phyloP scores from a whole-genome alignment of 2,797 vertebrate genomes.

The Austrolebias charrua region DNA sequence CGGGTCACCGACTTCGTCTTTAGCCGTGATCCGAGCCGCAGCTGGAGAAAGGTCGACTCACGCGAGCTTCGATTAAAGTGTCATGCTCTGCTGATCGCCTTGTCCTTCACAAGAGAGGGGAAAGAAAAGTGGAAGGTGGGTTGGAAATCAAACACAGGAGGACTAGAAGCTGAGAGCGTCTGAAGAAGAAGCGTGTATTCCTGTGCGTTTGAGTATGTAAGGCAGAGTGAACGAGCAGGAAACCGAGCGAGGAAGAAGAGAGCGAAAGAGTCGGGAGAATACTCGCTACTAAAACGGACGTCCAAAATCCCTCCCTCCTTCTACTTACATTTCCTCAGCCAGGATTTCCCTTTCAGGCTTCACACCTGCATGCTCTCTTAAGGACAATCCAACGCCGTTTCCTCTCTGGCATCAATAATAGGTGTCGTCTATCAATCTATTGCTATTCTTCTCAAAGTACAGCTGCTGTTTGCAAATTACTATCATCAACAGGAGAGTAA shows the following conservation, averaged over 20 bases:
- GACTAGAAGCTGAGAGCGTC: slow-evolving; percentile 46
- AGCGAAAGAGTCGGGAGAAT: slow-evolving; percentile 41
- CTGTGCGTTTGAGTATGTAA: slow-evolving; percentile 48
- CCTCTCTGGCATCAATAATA: slow-evolving; percentile 62
- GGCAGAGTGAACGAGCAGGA: slow-evolving; percentile 15
- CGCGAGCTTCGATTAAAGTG: slow-evolving; percentile 75
- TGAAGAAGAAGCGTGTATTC: slow-evolving; percentile 60
- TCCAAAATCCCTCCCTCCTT: slow-evolving; percentile 36
- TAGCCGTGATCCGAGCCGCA: slow-evolving; percentile 58
- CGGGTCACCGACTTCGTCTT: slow-evolving; percentile 59
- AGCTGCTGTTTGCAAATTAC: slow-evolving; percentile 20
- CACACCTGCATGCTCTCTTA: slow-evolving; percentile 64
- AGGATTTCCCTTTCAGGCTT: slow-evolving; percentile 56
- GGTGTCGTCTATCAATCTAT: slow-evolving; percentile 37
- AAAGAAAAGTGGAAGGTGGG: slow-evolving; percentile 17
- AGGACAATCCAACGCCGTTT: slow-evolving; percentile 56
- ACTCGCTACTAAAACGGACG: slow-evolving; percentile 51
- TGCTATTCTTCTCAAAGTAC: slow-evolving; percentile 31
- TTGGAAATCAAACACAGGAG: slow-evolving; percentile 16
- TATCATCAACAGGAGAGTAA: neutral
- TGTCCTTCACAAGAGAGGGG: slow-evolving; percentile 55
- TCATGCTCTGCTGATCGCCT: slow-evolving; percentile 66
- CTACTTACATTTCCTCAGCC: slow-evolving; percentile 24
- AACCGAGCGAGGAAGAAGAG: slow-evolving; percentile 19
- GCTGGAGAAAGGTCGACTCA: slow-evolving; percentile 50